A percentile compares a stretch with the other conserved stretches of the same genome.
These are phyloP conservation scores for Aphodius granarius DNA, from an alignment of 2,888 invertebrate genomes.

Conservation along the genomic window DNA sequence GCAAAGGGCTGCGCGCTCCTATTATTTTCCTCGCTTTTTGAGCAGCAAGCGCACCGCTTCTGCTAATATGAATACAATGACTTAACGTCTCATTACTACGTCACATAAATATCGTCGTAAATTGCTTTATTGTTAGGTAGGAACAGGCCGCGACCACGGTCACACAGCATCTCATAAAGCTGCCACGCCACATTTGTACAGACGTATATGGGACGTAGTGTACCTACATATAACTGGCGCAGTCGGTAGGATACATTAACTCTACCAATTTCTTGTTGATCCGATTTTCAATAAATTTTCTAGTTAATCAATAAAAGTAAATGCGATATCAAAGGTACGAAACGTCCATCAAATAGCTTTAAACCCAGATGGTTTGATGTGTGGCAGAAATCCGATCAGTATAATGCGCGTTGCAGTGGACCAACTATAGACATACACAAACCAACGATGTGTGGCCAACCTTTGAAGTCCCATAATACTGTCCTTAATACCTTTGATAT, in stretches of 20 bases:
- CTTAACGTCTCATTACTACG: conserved; percentile 7
- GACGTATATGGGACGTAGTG: too few species aligned
- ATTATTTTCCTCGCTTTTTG: conserved; percentile 5
- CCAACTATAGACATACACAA: not conserved
- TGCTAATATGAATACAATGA: conserved; percentile 14
- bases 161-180: not conserved
- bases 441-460: not conserved
- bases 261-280: not conserved
- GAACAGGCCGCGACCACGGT: not conserved
- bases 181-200: too few species aligned
- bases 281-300: not conserved
- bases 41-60: not conserved
- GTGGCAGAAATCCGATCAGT: not conserved
- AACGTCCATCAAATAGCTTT: not conserved
- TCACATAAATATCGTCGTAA: conserved; percentile 12
- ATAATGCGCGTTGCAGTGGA: not conserved
- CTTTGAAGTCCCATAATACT: not conserved
- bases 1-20: not conserved
- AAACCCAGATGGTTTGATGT: not conserved
- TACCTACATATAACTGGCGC: too few species aligned
- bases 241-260: too few species aligned
- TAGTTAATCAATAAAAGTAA: not conserved
- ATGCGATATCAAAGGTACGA: not conserved
- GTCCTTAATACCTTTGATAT: not conserved
- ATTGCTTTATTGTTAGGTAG: conserved; percentile 10